A percentile compares a stretch with the other conserved stretches of the same genome.
These are phyloP conservation scores for Homalodisca vitripennis DNA, from an alignment of 1,140 invertebrate species.

Conservation along the genomic window DNA sequence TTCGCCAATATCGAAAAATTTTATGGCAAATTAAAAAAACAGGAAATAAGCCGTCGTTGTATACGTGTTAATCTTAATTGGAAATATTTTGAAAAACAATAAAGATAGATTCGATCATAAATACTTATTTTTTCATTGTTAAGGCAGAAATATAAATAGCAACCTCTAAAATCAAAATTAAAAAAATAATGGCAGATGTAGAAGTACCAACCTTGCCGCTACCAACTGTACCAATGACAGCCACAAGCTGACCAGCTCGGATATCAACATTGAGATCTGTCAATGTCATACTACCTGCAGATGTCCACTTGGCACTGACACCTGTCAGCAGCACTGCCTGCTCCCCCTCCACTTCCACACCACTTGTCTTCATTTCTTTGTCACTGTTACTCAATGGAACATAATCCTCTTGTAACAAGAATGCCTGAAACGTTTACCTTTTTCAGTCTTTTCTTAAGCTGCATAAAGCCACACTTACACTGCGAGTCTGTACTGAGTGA, in stretches of 20 bases:
- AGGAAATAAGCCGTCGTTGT: too few relatives aligned
- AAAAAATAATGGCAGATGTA: not conserved
- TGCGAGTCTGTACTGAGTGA: too few relatives aligned
- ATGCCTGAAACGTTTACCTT: not conserved
- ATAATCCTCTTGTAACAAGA: not conserved
- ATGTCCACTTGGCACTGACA: conserved; percentile 23
- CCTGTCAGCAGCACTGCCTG: not conserved
- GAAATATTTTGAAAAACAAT: too few relatives aligned
- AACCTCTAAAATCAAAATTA: too few relatives aligned
- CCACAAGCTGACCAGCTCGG: conserved; percentile 62
- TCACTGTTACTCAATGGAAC: not conserved
- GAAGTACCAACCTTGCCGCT: conserved; percentile 64
- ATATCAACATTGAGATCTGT: conserved; percentile 58
- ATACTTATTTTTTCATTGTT: too few relatives aligned
- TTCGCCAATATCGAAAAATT: too few relatives aligned
- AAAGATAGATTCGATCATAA: too few relatives aligned
- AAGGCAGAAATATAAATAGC: too few relatives aligned
- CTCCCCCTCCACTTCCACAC: not conserved
- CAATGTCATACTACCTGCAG: conserved; percentile 45
- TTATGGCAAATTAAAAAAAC: too few relatives aligned
- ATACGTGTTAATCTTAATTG: too few relatives aligned
- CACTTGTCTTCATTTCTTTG: not conserved
- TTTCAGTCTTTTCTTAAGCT: too few relatives aligned
- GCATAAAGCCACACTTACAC: too few relatives aligned
- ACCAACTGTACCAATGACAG: conserved; percentile 75